These are phyloP conservation scores for Trissolcus brochymenae DNA, from an alignment of 2,888 invertebrate species.

Conservation along the genomic window DNA sequence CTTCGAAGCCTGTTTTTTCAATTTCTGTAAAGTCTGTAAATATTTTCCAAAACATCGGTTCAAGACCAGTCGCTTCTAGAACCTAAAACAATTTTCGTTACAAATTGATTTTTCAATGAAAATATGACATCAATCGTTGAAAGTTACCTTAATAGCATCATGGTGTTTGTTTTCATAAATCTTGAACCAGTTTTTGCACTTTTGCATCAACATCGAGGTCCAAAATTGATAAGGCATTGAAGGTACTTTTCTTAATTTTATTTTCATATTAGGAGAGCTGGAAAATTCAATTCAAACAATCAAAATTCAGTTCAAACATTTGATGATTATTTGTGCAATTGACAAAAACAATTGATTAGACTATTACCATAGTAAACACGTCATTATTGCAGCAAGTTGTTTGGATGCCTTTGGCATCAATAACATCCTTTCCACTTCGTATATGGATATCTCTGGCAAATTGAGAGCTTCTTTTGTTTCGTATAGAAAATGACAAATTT, in stretches of 20 bases:
- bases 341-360: slow-evolving; percentile 13
- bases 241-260: slow-evolving; percentile 76
- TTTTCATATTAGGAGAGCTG: slow-evolving; percentile 72
- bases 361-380: slow-evolving; percentile 78
- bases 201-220: slow-evolving; percentile 77
- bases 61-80: slow-evolving; percentile 78
- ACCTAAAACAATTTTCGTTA: slow-evolving; percentile 69
- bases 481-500: slow-evolving; percentile 79
- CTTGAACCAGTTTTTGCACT: slow-evolving; percentile 78
- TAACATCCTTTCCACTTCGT: slow-evolving; percentile 80
- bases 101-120: too few species aligned
- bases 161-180: slow-evolving; percentile 74
- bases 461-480: slow-evolving; percentile 77
- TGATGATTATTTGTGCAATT: not conserved
- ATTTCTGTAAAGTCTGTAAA: slow-evolving; percentile 77
- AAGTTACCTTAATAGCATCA: slow-evolving; percentile 69
- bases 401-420: slow-evolving; percentile 79
- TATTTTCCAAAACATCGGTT: slow-evolving; percentile 78
- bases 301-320: not conserved
- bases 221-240: slow-evolving; percentile 80
- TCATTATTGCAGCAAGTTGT: slow-evolving; percentile 78
- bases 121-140: too few species aligned
- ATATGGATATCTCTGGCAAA: slow-evolving; percentile 78
- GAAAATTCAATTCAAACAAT: not conserved
- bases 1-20: slow-evolving; percentile 77